Evolutionary conservation across 2,113 vertebrate species (phyloP).

Genomic region (Syrmaticus mikado): DNA sequence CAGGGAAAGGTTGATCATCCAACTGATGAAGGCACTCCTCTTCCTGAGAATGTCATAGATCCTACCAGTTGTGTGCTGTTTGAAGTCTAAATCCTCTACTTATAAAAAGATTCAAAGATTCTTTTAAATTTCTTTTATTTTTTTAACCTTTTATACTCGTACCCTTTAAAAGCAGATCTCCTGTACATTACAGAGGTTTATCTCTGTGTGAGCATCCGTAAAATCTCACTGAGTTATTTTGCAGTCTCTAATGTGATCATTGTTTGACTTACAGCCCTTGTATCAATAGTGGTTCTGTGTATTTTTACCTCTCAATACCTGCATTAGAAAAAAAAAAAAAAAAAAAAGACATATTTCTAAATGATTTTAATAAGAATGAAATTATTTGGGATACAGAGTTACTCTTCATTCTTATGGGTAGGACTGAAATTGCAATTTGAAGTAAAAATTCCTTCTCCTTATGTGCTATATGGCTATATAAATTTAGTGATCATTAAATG

Average conservation of each 20-base stretch:
- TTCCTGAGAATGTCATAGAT: not conserved
- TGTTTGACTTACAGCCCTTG: not conserved
- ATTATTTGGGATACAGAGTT: not conserved
- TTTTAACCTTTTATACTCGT: not conserved
- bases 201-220: not conserved
- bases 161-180: not conserved
- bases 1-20: not conserved
- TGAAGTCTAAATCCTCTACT: not conserved
- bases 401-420: not conserved
- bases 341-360: not conserved
- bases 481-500: not conserved
- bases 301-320: not conserved
- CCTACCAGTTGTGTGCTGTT: not conserved
- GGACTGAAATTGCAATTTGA: not conserved
- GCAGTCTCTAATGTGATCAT: not conserved
- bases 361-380: not conserved
- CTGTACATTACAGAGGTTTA: not conserved
- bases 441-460: not conserved
- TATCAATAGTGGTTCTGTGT: not conserved
- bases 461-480: not conserved
- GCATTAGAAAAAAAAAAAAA: not conserved
- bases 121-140: not conserved
- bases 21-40: not conserved
- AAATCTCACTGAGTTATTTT: not conserved
- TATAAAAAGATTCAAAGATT: not conserved